Base-by-base conservation (phyloP, 23 tunicate species). In the Phallusia fumigata region DNA sequence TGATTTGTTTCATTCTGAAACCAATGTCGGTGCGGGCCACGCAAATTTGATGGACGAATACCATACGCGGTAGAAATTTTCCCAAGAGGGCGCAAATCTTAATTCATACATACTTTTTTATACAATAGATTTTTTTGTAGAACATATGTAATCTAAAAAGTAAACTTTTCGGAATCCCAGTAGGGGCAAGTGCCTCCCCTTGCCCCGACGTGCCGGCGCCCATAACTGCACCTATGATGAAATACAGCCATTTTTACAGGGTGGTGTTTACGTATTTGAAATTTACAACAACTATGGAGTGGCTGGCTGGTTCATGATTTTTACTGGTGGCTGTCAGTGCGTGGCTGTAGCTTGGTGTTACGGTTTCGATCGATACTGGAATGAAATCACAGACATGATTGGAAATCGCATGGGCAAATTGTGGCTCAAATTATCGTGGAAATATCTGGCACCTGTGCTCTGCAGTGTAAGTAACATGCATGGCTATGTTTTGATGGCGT, bases 191-290 rank as follows among this genome's bases (percentile, higher is more conserved):
- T 3, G 47, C 5, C 5, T 3, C 47, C 47, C n/a, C n/a, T n/a
- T n/a, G n/a, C n/a, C n/a, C n/a, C n/a, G n/a, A n/a, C n/a, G n/a
- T n/a, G n/a, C n/a, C n/a, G n/a, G n/a, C n/a, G n/a, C n/a, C n/a
- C n/a, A n/a, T n/a, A 40, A 40, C 10, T 5, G 8, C 47, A 40
- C 47, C 47, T 40, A 10, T 3, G 5, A 40, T 3, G 47, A 3
- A 40, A 40, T 40, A 40, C 47, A 40, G 8, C 47, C 47, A 40
- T 58, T 58, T 58, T 53, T 65, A 32, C 80, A 86, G 90, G 90
- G 90, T 19, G 90, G 90, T n/a, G 77, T 86, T 15, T 86, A 86
- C 80, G 85, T 86, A 10, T 75, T 86, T n/a, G 84, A 86, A 30
- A 80, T 86, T 1, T 81, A 80, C 80, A 86, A 86, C 78, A 65